Evolutionary conservation across 2,113 vertebrate genomes (phyloP), one percentile per base, ranked within the genome.

Genomic region (Brachypteracias leptosomus): DNA sequence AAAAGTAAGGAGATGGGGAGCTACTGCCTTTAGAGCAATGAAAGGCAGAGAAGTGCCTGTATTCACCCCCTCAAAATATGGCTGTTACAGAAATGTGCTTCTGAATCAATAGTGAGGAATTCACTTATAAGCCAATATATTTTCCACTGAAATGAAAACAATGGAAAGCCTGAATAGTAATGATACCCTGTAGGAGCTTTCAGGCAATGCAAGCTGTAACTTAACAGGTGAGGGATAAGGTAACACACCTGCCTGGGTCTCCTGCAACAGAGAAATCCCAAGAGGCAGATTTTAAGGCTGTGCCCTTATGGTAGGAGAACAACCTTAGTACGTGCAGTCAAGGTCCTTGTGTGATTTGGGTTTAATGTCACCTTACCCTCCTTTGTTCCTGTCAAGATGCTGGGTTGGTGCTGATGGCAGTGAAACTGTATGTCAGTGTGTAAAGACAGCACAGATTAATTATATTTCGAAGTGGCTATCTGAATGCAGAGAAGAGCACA

Each of bases 341-440:
- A 47, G 8, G 36, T 16, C 38, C 40, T 40, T 29, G 16, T 70
- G 31, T 35, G 31, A 24, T 67, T 77, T 55, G 55, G 21, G 17
- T 70, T 83, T 92, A 62, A 36, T 3, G 11, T 31, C 24, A 25
- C 33, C 19, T 54, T 88, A 26, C 17, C 24, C 8, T 73, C 16
- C 47, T 24, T 65, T 51, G 31, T 6, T 28, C 16, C 38, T 46
- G 31, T 28, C 67, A 17, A 52, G 36, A 11, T 8, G 22, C 44
- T 2, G 6, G 31, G 31, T 16, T 38, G 36, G 61, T n/a, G 65
- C 55, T 66, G 59, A 52, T 35, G 59, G 68, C 74, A 49, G 66
- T n/a, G 74, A 33, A 42, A 22, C 57, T 0, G 1, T 0, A 0
- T 44, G n/a, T 28, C 0, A 0, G 29, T 35, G 14, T 6, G 18